Conservation (phyloP, 2,888 invertebrate species). For the Opisthograptis luteolata region DNA sequence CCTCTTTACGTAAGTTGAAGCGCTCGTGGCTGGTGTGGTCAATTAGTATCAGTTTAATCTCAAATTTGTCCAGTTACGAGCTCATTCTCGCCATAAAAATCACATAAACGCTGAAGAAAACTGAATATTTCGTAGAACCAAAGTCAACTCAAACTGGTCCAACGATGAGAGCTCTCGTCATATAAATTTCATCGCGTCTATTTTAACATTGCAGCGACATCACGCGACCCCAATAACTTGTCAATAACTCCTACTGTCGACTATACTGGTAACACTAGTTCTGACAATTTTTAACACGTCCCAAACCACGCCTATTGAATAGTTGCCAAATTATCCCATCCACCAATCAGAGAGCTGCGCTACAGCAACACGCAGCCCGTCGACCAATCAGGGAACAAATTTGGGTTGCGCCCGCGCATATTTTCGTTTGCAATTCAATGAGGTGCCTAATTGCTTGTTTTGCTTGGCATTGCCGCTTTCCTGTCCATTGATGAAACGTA, state of each 20-base stretch:
- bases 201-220: conserved; percentile 23
- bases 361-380: conserved; percentile 49
- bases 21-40: no score
- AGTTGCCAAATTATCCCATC: conserved; percentile 67
- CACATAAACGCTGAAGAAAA: conserved; percentile 9
- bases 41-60: no score
- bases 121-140: background rate
- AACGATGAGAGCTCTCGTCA: conserved; percentile 5
- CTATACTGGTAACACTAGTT: conserved; percentile 26
- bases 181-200: conserved; percentile 25
- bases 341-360: conserved; percentile 55
- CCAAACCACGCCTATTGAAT: conserved; percentile 71
- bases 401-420: conserved; percentile 69
- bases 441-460: conserved; percentile 67
- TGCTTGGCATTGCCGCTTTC: conserved; percentile 57
- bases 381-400: conserved; percentile 54
- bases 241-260: conserved; percentile 22
- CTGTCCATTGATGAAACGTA: conserved; percentile 50
- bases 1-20: no score
- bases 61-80: no score
- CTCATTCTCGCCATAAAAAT: conserved; percentile 7
- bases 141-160: conserved; percentile 9
- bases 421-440: conserved; percentile 73
- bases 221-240: conserved; percentile 24
- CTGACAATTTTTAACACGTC: conserved; percentile 20